Evolutionary conservation across 2,888 invertebrate genomes (phyloP).

Genomic region (Aleiodes leptofemur): DNA sequence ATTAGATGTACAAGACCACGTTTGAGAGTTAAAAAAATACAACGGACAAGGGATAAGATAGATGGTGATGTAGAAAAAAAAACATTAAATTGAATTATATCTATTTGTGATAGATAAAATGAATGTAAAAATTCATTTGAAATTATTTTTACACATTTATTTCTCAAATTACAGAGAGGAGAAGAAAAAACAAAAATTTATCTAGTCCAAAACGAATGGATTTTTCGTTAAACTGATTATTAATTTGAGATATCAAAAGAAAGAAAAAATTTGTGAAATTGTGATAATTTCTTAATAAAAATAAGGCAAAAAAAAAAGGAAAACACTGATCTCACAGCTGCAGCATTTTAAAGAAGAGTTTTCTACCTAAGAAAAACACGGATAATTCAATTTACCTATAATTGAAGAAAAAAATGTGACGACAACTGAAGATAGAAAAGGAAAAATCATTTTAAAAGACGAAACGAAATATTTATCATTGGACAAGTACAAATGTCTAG

Average conservation of each 20-base stretch:
- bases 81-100: conserved; percentile 6
- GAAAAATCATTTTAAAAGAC: conserved; percentile 25
- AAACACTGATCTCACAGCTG: not conserved
- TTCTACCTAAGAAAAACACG: not conserved
- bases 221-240: not conserved
- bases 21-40: conserved; percentile 60
- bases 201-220: conserved; percentile 19
- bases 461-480: conserved; percentile 38
- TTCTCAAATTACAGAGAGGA: conserved; percentile 1
- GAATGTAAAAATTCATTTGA: not conserved
- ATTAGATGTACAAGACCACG: conserved; percentile 66
- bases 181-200: not conserved
- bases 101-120: conserved; percentile 34
- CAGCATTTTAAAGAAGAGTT: not conserved
- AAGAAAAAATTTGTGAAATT: not conserved
- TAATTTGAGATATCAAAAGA: conserved; percentile 7
- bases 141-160: not conserved
- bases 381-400: not conserved
- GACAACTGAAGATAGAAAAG: conserved; percentile 44
- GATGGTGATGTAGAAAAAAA: conserved; percentile 54
- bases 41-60: conserved; percentile 55
- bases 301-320: not conserved
- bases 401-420: conserved; percentile 14
- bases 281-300: not conserved
- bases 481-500: conserved; percentile 64